These are phyloP conservation scores for Eudasyphora cyanicolor DNA, from an alignment of 2,888 invertebrate genomes.

Conservation along the genomic window DNA sequence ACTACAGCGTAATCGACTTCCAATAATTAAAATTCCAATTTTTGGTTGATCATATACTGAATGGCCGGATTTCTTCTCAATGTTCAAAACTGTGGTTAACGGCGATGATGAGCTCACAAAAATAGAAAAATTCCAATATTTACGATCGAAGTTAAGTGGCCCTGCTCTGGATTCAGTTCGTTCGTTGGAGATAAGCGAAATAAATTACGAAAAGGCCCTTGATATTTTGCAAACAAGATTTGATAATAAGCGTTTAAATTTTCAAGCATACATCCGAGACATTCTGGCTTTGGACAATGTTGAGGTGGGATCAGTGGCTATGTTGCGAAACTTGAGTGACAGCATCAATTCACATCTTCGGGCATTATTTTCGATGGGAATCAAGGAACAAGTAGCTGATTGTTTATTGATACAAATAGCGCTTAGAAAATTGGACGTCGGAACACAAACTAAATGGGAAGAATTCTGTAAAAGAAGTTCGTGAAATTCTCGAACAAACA, in stretches of 20 bases:
- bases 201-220: constrained; percentile 54
- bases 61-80: constrained; percentile 57
- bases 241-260: constrained; percentile 51
- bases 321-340: constrained; percentile 52
- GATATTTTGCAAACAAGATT: constrained; percentile 41
- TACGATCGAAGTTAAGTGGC: constrained; percentile 40
- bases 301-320: constrained; percentile 41
- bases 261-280: constrained; percentile 59
- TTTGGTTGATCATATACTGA: constrained; percentile 50
- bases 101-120: constrained; percentile 23
- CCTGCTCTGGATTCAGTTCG: constrained; percentile 45
- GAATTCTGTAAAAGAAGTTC: constrained; percentile 42
- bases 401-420: constrained; percentile 47
- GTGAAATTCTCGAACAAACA: constrained; percentile 30
- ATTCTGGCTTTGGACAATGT: constrained; percentile 52
- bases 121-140: constrained; percentile 42
- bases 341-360: constrained; percentile 48
- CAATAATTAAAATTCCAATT: constrained; percentile 47
- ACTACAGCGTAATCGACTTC: too few species aligned
- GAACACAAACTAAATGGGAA: constrained; percentile 48
- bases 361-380: constrained; percentile 44
- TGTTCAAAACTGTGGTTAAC: constrained; percentile 54
- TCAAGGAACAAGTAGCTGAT: constrained; percentile 50
- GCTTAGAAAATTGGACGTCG: constrained; percentile 33
- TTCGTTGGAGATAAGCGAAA: constrained; percentile 49